Percentiles rank a stretch among this genome's conserved stretches.
phyloP scores from a whole-genome alignment of 1,140 invertebrate species.

The Sitobion miscanthi region DNA sequence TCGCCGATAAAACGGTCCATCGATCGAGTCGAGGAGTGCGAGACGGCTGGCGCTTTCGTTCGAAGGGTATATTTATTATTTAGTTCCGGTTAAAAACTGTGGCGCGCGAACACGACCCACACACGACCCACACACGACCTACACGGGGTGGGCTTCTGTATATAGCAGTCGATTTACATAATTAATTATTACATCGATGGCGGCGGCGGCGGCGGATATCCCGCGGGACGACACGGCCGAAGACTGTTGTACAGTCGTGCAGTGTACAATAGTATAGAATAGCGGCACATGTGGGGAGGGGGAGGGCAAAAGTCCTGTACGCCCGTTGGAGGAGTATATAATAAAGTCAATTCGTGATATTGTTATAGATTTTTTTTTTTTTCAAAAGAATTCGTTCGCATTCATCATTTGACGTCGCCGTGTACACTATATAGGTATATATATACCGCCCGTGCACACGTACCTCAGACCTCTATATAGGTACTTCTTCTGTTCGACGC shows the following conservation, averaged over 20 bases:
- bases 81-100: conserved; percentile 31
- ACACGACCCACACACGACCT: not conserved
- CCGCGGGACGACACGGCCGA: conserved; percentile 22
- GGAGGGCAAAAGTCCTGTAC: not conserved
- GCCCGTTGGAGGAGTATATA: not conserved
- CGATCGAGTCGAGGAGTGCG: not conserved
- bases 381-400: conserved; percentile 11
- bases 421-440: not conserved
- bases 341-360: conserved; percentile 10
- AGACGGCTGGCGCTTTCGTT: not conserved
- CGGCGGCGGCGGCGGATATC: not conserved
- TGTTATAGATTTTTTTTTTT: conserved; percentile 15
- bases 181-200: conserved; percentile 40
- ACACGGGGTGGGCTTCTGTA: not conserved
- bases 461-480: not conserved
- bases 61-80: conserved; percentile 31
- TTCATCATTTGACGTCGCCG: not conserved
- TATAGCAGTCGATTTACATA: conserved; percentile 35
- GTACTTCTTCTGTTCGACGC: not conserved
- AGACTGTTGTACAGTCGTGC: not conserved
- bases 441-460: not conserved
- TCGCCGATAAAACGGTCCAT: conserved; percentile 3
- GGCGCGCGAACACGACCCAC: not conserved
- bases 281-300: not conserved
- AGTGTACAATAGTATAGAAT: not conserved